phyloP scores from a whole-genome alignment of 2,888 invertebrate genomes.

The Chymomyza caudatula region DNA sequence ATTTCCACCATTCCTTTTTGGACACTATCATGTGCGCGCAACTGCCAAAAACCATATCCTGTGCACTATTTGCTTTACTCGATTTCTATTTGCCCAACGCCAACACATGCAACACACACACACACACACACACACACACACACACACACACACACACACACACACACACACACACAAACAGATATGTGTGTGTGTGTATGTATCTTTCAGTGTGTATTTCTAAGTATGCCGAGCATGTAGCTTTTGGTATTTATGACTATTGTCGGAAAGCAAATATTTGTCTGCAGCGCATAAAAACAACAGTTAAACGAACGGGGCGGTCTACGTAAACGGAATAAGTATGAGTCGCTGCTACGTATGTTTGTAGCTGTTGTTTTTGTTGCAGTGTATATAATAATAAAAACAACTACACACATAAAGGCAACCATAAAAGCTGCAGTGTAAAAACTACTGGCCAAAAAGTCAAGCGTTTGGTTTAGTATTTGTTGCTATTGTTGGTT shows the following conservation, averaged over 20 bases:
- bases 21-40: conserved; percentile 9
- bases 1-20: conserved; percentile 8
- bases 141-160: conserved; percentile 17
- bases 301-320: conserved; percentile 73
- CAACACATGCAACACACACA: conserved; percentile 15
- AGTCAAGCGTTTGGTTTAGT: conserved; percentile 38
- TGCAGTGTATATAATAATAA: conserved; percentile 17
- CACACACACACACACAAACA: conserved; percentile 17
- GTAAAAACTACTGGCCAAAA: conserved; percentile 63
- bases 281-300: conserved; percentile 78
- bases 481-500: conserved; percentile 26
- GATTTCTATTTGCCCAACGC: conserved; percentile 71
- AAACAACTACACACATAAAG: conserved; percentile 21
- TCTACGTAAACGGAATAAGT: conserved; percentile 74
- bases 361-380: conserved; percentile 13
- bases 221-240: conserved; percentile 77
- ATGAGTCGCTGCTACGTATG: conserved; percentile 41
- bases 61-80: conserved; percentile 70
- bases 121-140: conserved; percentile 16
- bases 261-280: conserved; percentile 78
- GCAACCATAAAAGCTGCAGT: conserved; percentile 20
- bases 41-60: conserved; percentile 68
- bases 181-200: conserved; percentile 17
- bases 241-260: conserved; percentile 78
- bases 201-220: conserved; percentile 57